A percentile compares a stretch with the other conserved stretches of the same genome.
phyloP scores from a whole-genome alignment of 2,888 invertebrate genomes.

The Halictus ligatus region DNA sequence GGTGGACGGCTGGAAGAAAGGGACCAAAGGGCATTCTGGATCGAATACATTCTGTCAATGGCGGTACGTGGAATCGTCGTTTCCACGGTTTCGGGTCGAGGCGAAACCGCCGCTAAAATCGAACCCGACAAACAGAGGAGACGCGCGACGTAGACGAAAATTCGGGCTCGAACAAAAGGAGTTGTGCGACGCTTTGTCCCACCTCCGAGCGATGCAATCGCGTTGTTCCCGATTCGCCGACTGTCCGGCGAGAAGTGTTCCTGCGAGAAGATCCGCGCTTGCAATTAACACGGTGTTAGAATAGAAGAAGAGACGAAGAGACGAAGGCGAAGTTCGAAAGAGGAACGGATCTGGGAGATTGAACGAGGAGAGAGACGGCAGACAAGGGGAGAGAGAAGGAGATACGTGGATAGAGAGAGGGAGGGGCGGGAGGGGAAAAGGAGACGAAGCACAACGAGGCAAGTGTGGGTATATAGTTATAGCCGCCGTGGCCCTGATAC shows the following conservation, averaged over 20 bases:
- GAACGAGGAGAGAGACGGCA: neutral
- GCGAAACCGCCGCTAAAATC: neutral
- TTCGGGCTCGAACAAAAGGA: neutral
- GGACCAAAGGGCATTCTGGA: neutral
- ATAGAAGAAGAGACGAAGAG: constrained; percentile 40
- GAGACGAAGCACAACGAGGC: constrained; percentile 54
- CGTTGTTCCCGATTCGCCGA: constrained; percentile 48
- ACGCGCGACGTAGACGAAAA: neutral
- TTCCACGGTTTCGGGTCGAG: neutral
- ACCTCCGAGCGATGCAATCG: constrained; percentile 23
- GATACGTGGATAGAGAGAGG: neutral
- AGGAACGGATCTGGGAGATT: constrained; percentile 11
- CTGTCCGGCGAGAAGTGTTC: constrained; percentile 39
- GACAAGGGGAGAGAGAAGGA: neutral
- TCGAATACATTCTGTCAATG: neutral
- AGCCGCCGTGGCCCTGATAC: constrained; percentile 78
- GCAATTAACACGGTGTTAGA: constrained; percentile 67
- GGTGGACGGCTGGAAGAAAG: neutral
- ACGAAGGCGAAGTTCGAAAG: neutral
- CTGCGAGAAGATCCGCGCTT: constrained; percentile 57
- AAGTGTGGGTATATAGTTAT: constrained; percentile 72
- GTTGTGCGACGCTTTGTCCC: constrained; percentile 4
- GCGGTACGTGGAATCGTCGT: neutral
- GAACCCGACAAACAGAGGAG: neutral
- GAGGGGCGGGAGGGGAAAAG: constrained; percentile 42